These are phyloP conservation scores for Sipha maydis DNA, from an alignment of 2,888 invertebrate species.

Conservation along the genomic window DNA sequence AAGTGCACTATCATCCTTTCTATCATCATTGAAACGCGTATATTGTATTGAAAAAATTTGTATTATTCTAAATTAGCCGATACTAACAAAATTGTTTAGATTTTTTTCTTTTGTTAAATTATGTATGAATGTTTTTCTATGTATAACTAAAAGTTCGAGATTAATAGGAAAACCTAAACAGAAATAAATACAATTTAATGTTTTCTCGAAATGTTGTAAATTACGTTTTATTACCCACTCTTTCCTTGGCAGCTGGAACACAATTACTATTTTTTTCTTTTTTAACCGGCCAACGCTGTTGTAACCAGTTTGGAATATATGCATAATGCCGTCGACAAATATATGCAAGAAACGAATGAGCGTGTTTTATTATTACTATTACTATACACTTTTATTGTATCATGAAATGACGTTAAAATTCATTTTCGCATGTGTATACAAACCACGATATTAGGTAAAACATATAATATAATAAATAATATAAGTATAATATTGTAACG, in stretches of 20 bases:
- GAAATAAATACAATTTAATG: neutral
- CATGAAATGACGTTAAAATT: constrained; percentile 6
- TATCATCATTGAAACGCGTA: neutral
- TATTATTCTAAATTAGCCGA: neutral
- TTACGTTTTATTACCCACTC: constrained; percentile 14
- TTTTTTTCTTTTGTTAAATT: neutral
- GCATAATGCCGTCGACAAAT: neutral
- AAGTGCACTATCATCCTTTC: neutral
- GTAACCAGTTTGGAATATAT: constrained; percentile 26
- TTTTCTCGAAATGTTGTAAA: neutral
- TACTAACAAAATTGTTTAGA: neutral
- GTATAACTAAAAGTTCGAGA: neutral
- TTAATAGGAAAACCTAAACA: neutral
- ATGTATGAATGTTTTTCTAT: constrained; percentile 7
- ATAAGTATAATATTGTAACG: neutral
- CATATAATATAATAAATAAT: too few relatives aligned
- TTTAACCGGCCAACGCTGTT: neutral
- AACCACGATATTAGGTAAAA: neutral
- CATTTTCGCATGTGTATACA: neutral
- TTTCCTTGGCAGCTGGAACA: neutral
- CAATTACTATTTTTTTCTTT: neutral
- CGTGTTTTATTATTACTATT: neutral
- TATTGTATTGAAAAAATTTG: neutral
- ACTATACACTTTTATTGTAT: neutral
- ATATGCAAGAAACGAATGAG: neutral